Evolutionary conservation across 2,113 vertebrate genomes (phyloP).

Genomic region (Actenoides hombroni): DNA sequence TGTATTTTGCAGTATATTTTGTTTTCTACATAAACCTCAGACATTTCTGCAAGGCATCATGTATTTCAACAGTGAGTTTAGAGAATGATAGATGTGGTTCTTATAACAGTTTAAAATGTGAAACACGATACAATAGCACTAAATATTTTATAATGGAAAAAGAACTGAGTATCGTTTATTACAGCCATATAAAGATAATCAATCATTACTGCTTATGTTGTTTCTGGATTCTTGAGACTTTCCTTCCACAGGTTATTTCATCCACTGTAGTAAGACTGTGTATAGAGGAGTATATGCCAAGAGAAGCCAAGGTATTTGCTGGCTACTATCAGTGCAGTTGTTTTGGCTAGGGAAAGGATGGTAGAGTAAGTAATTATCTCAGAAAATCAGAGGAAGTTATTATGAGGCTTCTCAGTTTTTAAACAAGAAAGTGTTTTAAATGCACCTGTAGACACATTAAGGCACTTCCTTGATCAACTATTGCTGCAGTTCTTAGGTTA

Average conservation of each 20-base stretch:
- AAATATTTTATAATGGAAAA: constrained; percentile 45
- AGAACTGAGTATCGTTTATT: neutral
- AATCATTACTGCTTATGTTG: neutral
- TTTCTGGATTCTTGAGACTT: neutral
- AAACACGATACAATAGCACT: neutral
- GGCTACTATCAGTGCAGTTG: neutral
- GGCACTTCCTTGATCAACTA: neutral
- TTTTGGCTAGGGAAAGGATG: neutral
- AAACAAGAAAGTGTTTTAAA: neutral
- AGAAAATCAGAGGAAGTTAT: neutral
- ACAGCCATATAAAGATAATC: neutral
- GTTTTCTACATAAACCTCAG: neutral
- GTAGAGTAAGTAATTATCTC: neutral
- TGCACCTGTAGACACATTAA: neutral
- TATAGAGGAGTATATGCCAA: neutral
- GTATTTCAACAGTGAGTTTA: neutral
- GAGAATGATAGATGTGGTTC: neutral
- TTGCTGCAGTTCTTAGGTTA: neutral
- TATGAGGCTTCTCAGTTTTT: neutral
- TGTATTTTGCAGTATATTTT: neutral
- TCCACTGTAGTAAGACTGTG: neutral
- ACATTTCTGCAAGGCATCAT: neutral
- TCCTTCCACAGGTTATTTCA: neutral
- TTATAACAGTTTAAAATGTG: neutral
- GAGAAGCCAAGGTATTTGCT: neutral